Conservation (phyloP, 53 echinoderm and acorn worm genomes). For the Patiria pectinifera region DNA sequence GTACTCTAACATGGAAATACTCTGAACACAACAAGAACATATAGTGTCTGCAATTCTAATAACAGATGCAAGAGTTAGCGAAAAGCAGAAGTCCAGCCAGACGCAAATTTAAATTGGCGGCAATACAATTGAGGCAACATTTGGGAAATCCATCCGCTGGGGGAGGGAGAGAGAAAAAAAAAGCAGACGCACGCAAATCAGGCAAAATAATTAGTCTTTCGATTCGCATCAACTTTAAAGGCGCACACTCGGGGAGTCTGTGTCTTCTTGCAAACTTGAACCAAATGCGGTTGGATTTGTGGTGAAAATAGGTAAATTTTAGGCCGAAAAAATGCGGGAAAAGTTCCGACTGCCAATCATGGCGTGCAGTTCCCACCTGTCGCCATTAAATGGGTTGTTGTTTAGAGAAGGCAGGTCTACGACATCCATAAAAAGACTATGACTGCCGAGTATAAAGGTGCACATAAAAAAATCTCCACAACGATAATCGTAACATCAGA, state of each 20-base stretch:
- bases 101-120: constrained; percentile 66
- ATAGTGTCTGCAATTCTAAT: constrained; percentile 19
- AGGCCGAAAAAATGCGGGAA: not conserved
- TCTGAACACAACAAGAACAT: not conserved
- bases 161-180: not conserved
- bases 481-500: not conserved
- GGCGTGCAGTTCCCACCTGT: not conserved
- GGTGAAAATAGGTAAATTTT: not conserved
- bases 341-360: not conserved
- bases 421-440: constrained; percentile 11
- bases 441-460: not conserved
- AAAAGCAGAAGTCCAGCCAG: constrained; percentile 35
- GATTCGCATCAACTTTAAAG: constrained; percentile 47
- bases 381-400: not conserved
- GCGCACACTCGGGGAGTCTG: not conserved
- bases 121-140: constrained; percentile 61
- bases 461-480: not conserved
- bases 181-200: constrained; percentile 26
- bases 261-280: not conserved
- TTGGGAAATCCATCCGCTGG: constrained; percentile 48
- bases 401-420: constrained; percentile 47
- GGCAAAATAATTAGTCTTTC: constrained; percentile 61
- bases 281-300: not conserved
- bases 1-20: not conserved
- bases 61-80: constrained; percentile 32